Evolutionary conservation across 2,888 invertebrate species (phyloP), one percentile per base, ranked within the genome.

Genomic region (Yponomeuta evonymella): DNA sequence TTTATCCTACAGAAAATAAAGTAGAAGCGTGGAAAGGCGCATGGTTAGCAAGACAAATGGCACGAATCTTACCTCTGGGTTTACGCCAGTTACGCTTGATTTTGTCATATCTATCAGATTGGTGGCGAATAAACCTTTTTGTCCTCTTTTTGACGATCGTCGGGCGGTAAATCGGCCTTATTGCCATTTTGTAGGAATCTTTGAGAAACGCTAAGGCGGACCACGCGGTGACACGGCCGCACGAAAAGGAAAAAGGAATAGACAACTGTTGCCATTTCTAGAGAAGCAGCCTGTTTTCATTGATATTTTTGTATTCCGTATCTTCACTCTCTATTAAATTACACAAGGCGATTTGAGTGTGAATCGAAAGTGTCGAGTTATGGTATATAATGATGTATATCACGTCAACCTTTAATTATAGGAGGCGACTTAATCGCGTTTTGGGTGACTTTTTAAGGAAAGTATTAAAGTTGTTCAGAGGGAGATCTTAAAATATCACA

Each of bases 71-170:
- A 93, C 93, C 99, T 94, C 99, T 99, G 30, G 99, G 99, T 93
- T 99, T 99, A 87, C 99, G 96, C 99, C 99, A 99, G 95, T 97
- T 98, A 78, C 96, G 94, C 95, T 97, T 98, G 77, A 99, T 94
- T 93, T 98, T 98, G 78, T 95, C 96, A 96, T 99, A 99, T 87
- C 99, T 95, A 93, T 99, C 99, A 83, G 98, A 98, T 91, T 99
- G 99, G 92, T 99, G 99, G 77, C 99, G 96, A 83, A 97, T 98
- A 93, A 99, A 99, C 93, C 97, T 97, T 94, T 99, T 99, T 80
- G 97, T 97, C 92, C 99, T 95, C 94, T 99, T 99, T 94, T 99
- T 99, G 77, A 98, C 95, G 88, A 98, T 97, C 83, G 94, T 95
- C 51, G 97, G 97, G 88, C 97, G 95, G 85, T 96, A 96, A 75